Evolutionary conservation across 1,140 invertebrate genomes (phyloP).

Genomic region (Sesamia nonagrioides): DNA sequence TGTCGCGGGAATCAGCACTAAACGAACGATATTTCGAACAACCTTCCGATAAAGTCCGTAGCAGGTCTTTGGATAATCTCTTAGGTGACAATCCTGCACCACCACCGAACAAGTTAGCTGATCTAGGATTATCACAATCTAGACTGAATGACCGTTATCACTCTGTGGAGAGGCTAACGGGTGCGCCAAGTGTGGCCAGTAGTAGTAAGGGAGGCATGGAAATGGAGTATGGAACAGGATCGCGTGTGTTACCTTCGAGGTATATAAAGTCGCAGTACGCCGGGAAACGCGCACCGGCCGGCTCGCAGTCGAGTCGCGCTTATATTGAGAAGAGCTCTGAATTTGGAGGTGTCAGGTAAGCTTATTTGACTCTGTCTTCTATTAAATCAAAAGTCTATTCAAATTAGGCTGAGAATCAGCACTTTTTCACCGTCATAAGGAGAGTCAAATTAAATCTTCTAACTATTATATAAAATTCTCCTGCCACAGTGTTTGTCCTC

Average conservation of each 20-base stretch:
- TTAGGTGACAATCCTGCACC: constrained; percentile 88
- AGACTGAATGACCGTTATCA: constrained; percentile 95
- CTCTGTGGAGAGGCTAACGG: constrained; percentile 92
- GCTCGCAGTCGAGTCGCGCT: constrained; percentile 95
- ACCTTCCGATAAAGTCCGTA: constrained; percentile 91
- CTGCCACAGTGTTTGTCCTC: too few species aligned
- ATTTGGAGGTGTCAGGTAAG: constrained; percentile 90
- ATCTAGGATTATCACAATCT: constrained; percentile 93
- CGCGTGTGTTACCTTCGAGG: constrained; percentile 90
- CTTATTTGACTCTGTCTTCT: background rate
- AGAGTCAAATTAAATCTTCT: too few species aligned
- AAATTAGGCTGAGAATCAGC: too few species aligned
- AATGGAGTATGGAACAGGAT: constrained; percentile 81
- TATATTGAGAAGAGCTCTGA: constrained; percentile 94
- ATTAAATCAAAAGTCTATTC: background rate
- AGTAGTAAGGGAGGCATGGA: constrained; percentile 79
- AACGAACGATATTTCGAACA: constrained; percentile 96
- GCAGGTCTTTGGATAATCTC: constrained; percentile 94
- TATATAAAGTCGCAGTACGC: constrained; percentile 95
- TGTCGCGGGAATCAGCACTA: constrained; percentile 94
- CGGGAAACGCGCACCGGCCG: constrained; percentile 91
- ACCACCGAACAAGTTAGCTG: constrained; percentile 88
- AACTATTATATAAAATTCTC: too few species aligned
- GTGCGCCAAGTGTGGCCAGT: constrained; percentile 80
- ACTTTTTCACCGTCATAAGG: too few species aligned